Conservation (phyloP, 2,113 vertebrate genomes). For the Caranx melampygus region DNA sequence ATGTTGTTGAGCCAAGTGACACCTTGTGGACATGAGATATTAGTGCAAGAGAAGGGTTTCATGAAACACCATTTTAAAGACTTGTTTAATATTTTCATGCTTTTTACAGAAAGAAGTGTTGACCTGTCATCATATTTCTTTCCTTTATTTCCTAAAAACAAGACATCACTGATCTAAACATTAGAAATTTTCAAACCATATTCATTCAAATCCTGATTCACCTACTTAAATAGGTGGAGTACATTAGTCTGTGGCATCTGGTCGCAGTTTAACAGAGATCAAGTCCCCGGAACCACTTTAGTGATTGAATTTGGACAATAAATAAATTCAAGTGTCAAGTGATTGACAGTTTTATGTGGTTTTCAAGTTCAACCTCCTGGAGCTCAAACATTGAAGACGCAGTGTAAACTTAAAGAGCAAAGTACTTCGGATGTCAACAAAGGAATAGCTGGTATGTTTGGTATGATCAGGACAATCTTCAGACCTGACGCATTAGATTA, state of each 20-base stretch:
- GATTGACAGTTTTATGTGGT: not conserved
- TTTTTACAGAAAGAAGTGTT: not conserved
- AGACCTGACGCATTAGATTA: constrained; percentile 48
- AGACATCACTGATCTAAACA: not conserved
- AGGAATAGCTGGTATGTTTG: not conserved
- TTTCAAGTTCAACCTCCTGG: not conserved
- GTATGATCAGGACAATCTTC: constrained; percentile 20
- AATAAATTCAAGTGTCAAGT: not conserved
- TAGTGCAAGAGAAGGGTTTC: not conserved
- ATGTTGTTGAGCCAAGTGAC: constrained; percentile 57
- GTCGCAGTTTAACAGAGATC: not conserved
- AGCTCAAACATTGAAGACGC: not conserved
- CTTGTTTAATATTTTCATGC: not conserved
- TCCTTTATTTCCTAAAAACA: not conserved
- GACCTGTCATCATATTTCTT: not conserved
- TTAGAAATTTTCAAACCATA: not conserved
- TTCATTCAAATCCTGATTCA: not conserved
- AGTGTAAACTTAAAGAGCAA: not conserved
- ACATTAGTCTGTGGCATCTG: not conserved
- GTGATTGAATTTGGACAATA: not conserved
- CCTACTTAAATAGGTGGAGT: not conserved
- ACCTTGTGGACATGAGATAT: constrained; percentile 65
- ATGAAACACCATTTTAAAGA: not conserved
- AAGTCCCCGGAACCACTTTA: not conserved
- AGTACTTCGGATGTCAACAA: not conserved